Conservation (phyloP, 2,797 vertebrate genomes). For the Synanceia verrucosa region DNA sequence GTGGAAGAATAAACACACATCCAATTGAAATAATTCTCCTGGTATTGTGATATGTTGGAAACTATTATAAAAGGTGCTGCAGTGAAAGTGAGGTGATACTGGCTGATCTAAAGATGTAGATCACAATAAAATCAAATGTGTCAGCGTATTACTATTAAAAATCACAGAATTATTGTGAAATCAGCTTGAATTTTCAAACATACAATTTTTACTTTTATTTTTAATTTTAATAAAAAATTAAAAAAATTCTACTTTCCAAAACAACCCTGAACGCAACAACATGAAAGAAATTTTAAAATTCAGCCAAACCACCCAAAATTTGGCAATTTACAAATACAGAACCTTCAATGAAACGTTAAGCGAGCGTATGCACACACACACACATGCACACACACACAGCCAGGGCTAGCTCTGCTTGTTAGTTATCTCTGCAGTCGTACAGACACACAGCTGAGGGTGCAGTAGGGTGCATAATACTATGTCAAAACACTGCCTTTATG, state of each 20-base stretch:
- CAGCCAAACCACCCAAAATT: not conserved
- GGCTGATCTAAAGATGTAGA: not conserved
- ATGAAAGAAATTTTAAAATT: not conserved
- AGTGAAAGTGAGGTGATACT: constrained; percentile 29
- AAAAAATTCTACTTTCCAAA: not conserved
- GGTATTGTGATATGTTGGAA: constrained; percentile 42
- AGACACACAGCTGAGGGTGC: not conserved
- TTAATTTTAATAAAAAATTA: not conserved
- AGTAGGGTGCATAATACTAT: not conserved
- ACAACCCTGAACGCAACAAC: not conserved
- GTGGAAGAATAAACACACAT: constrained; percentile 30
- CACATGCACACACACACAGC: not conserved
- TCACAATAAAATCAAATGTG: not conserved
- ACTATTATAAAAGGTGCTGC: constrained; percentile 47
- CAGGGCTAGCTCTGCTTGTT: not conserved
- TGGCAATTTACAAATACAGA: not conserved
- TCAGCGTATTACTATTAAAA: no score
- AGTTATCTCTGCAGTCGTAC: no score
- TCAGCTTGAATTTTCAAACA: not conserved
- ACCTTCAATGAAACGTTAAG: not conserved
- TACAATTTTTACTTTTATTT: not conserved
- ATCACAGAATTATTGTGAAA: not conserved
- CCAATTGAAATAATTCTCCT: constrained; percentile 43
- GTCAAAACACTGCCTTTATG: not conserved
- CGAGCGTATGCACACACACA: not conserved